Evolutionary conservation across 2,888 invertebrate species (phyloP).

Genomic region (Dicycla oo): DNA sequence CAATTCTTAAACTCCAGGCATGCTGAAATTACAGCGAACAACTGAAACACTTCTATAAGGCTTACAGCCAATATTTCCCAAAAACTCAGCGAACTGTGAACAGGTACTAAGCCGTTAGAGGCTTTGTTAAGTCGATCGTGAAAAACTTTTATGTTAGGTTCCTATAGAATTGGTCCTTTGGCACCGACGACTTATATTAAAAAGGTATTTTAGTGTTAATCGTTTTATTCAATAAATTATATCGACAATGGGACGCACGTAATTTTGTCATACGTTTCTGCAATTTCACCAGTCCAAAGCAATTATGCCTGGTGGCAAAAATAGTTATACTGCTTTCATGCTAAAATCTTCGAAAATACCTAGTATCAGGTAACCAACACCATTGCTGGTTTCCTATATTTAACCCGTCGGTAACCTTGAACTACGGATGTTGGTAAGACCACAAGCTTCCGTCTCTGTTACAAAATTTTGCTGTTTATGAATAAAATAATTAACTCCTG

Average conservation of each 20-base stretch:
- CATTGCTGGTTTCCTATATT: constrained; percentile 20
- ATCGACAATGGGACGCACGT: background rate
- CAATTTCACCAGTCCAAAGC: background rate
- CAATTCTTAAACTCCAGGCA: background rate
- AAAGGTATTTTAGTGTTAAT: too few relatives aligned
- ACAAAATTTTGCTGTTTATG: constrained; percentile 45
- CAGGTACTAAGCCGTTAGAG: constrained; percentile 4
- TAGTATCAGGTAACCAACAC: constrained; percentile 15
- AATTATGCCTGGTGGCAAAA: background rate
- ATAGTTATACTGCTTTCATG: background rate
- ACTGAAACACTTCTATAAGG: constrained; percentile 12
- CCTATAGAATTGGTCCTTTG: background rate
- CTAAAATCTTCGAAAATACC: background rate
- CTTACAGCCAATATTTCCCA: constrained; percentile 19
- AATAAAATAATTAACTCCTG: constrained; percentile 25
- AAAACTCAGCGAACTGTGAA: constrained; percentile 29
- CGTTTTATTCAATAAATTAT: background rate
- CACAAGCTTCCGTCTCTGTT: constrained; percentile 54
- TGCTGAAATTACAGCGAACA: background rate
- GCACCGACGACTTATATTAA: too few relatives aligned
- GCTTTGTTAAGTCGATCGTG: constrained; percentile 3
- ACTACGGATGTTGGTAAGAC: constrained; percentile 30
- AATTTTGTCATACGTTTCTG: background rate
- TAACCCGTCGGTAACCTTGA: constrained; percentile 33
- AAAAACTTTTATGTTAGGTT: background rate